Percentiles rank a stretch among this genome's conserved stretches.
Evolutionary conservation across 2,797 vertebrate genomes (phyloP).

Genomic region (Typhlichthys eigenmanni): DNA sequence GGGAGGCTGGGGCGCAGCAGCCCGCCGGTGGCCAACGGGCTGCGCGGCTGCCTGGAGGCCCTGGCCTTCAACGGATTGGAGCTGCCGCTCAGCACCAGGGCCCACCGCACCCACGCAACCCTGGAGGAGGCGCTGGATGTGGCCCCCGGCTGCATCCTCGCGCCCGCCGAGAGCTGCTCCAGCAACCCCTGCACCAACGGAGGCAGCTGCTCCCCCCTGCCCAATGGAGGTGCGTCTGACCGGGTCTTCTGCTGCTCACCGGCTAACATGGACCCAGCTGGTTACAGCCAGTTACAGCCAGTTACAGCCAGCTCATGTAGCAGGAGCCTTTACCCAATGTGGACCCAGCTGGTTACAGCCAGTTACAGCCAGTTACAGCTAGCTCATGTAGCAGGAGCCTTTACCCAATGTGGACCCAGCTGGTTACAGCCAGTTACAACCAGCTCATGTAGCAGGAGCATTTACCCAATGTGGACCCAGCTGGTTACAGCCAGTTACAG

Average conservation of each 20-base stretch:
- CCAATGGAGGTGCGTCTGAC: constrained; percentile 83
- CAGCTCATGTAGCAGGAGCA: too few relatives aligned
- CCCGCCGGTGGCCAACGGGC: constrained; percentile 84
- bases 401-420: too few relatives aligned
- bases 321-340: too few relatives aligned
- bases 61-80: constrained; percentile 90
- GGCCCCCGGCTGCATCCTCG: constrained; percentile 84
- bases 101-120: constrained; percentile 77
- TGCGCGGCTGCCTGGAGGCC: constrained; percentile 92
- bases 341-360: too few relatives aligned
- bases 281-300: not conserved
- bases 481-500: too few relatives aligned
- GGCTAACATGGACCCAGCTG: not conserved
- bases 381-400: too few relatives aligned
- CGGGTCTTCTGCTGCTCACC: constrained; percentile 14
- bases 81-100: constrained; percentile 87
- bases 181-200: constrained; percentile 92
- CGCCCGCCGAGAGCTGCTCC: constrained; percentile 84
- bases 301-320: too few relatives aligned
- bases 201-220: constrained; percentile 84
- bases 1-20: constrained; percentile 79
- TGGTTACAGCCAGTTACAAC: not conserved
- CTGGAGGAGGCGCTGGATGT: constrained; percentile 91
- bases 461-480: too few relatives aligned
- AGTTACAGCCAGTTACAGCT: too few relatives aligned